Conservation (phyloP, 2,113 vertebrate species). For the Chiloscyllium plagiosum region DNA sequence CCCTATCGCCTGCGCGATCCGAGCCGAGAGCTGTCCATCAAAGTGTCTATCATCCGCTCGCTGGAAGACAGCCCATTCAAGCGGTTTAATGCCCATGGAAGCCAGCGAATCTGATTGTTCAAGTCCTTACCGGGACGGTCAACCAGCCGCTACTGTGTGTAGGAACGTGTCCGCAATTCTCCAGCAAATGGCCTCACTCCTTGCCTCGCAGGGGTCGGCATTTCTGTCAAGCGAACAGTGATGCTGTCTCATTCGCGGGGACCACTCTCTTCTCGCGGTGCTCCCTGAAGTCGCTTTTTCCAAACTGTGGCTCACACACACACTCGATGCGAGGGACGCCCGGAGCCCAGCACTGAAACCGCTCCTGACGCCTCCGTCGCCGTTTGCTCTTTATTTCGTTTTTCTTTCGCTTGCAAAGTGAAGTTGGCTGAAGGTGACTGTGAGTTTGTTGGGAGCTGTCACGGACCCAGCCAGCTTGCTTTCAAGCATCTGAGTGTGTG, state of each 20-base stretch:
- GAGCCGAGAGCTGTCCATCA: slow-evolving; percentile 78
- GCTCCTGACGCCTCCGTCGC: background rate
- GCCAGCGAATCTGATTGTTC: slow-evolving; percentile 36
- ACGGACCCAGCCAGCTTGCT: background rate
- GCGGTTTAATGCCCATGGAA: slow-evolving; percentile 59
- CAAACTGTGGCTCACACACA: no score
- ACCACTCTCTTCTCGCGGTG: no score
- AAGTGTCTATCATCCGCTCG: slow-evolving; percentile 65
- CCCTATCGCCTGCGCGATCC: slow-evolving; percentile 76
- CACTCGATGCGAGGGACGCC: no score
- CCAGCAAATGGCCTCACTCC: background rate
- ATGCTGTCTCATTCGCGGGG: no score
- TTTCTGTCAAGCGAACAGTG: no score
- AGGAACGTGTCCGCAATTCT: background rate
- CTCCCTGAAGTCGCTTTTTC: no score
- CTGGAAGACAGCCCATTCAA: slow-evolving; percentile 70
- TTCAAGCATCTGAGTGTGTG: background rate
- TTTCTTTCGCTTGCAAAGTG: no score
- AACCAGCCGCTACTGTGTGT: background rate
- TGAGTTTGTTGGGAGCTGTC: background rate
- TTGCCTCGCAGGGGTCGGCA: background rate
- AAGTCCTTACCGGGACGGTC: background rate
- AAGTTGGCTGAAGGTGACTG: background rate
- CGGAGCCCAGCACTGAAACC: background rate
- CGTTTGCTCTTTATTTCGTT: no score